Conservation (phyloP, 1,140 invertebrate genomes). For the Ceratosolen fusciceps region DNA sequence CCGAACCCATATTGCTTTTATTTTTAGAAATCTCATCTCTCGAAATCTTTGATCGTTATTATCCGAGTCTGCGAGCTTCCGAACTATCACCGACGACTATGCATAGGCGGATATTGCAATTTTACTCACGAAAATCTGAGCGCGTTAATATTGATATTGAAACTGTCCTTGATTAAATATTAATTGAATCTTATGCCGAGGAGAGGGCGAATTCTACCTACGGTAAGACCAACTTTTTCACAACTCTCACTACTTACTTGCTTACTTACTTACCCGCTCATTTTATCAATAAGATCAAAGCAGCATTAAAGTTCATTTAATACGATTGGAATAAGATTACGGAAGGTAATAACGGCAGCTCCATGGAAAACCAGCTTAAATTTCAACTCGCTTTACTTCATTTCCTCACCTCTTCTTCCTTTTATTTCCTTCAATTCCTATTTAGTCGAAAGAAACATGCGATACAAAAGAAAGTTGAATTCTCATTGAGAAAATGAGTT, state of each 20-base stretch:
- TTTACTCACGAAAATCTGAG: background rate
- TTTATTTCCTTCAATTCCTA: no score
- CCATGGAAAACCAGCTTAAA: no score
- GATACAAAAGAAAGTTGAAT: no score
- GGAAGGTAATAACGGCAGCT: background rate
- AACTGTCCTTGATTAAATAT: background rate
- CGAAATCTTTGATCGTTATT: slow-evolving; percentile 3
- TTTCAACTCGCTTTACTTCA: no score
- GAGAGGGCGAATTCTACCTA: background rate
- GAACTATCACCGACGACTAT: no score
- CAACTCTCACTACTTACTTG: no score
- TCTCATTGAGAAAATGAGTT: no score
- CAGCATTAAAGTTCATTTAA: background rate
- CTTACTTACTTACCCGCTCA: no score
- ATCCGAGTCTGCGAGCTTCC: background rate
- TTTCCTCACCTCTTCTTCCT: no score
- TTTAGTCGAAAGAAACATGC: no score
- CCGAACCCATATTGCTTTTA: no score
- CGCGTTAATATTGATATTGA: background rate
- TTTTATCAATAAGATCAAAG: background rate
- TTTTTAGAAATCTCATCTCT: background rate
- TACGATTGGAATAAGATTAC: background rate
- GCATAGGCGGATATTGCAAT: background rate
- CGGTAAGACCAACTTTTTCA: background rate
- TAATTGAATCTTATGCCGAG: background rate